Evolutionary conservation across 2,797 vertebrate genomes (phyloP).

Genomic region (Sebastes matsubarae): DNA sequence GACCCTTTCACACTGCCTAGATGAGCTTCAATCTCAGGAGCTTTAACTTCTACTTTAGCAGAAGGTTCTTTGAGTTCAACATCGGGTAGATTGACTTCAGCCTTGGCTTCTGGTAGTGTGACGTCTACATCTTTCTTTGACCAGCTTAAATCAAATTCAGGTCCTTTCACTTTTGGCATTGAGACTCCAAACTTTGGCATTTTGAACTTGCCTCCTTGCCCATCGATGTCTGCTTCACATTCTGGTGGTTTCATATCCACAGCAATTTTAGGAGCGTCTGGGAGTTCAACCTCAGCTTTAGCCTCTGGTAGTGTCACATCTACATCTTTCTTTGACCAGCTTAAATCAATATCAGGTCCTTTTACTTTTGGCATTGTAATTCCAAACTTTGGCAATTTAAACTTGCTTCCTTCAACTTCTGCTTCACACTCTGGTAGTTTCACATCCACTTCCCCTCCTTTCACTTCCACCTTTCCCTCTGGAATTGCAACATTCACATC

Average conservation of each 20-base stretch:
- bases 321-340: constrained; percentile 14
- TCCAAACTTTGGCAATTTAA: background rate
- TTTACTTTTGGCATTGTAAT: constrained; percentile 6
- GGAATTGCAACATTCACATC: constrained; percentile 20
- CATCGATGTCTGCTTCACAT: constrained; percentile 20
- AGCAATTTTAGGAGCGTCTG: background rate
- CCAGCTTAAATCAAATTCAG: background rate
- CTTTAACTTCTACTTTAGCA: constrained; percentile 40
- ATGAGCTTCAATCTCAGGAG: constrained; percentile 21
- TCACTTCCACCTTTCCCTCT: constrained; percentile 35
- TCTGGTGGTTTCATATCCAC: background rate
- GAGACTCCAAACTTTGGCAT: constrained; percentile 45
- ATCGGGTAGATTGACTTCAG: constrained; percentile 22
- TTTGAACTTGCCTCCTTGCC: constrained; percentile 30
- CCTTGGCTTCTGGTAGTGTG: background rate
- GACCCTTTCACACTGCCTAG: constrained; percentile 16
- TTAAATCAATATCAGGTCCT: constrained; percentile 32
- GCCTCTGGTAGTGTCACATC: constrained; percentile 31
- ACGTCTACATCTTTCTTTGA: background rate
- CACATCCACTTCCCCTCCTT: background rate
- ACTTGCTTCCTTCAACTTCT: constrained; percentile 32
- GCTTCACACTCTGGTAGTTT: constrained; percentile 4
- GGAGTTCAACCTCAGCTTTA: constrained; percentile 22
- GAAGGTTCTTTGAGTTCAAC: constrained; percentile 38
- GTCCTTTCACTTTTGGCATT: background rate